phyloP scores from a whole-genome alignment of 1,140 invertebrate species.

The Leguminivora glycinivorella region DNA sequence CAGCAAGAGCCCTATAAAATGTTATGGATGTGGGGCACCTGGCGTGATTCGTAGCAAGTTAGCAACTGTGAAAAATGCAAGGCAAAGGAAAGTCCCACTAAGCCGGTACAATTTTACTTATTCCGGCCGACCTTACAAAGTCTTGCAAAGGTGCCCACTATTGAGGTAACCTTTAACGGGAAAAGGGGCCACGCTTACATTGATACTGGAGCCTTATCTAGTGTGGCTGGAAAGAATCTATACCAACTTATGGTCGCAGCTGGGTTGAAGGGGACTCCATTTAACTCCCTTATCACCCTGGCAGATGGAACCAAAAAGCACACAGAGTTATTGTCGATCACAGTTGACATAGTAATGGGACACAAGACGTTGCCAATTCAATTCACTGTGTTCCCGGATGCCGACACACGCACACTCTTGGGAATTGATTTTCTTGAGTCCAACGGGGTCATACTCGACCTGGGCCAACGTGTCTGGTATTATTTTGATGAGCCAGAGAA shows the following conservation, averaged over 20 bases:
- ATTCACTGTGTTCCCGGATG: too few species aligned
- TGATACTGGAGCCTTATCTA: background rate
- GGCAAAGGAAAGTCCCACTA: background rate
- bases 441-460: too few species aligned
- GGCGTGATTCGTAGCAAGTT: background rate
- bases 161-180: background rate
- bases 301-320: background rate
- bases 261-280: background rate
- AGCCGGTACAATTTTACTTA: background rate
- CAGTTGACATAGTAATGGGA: too few species aligned
- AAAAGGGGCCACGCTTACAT: background rate
- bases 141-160: background rate
- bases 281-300: background rate
- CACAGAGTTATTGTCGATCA: too few species aligned
- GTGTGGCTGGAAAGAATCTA: background rate
- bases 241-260: background rate
- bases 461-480: too few species aligned
- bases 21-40: background rate
- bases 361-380: too few species aligned
- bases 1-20: background rate
- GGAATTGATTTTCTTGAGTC: too few species aligned
- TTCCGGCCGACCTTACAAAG: too few species aligned
- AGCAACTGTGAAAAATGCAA: background rate
- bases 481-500: too few species aligned
- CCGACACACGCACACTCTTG: too few species aligned